These are phyloP conservation scores for Vulpes ferrilata DNA, from an alignment of 2,113 vertebrate genomes.

Conservation along the genomic window DNA sequence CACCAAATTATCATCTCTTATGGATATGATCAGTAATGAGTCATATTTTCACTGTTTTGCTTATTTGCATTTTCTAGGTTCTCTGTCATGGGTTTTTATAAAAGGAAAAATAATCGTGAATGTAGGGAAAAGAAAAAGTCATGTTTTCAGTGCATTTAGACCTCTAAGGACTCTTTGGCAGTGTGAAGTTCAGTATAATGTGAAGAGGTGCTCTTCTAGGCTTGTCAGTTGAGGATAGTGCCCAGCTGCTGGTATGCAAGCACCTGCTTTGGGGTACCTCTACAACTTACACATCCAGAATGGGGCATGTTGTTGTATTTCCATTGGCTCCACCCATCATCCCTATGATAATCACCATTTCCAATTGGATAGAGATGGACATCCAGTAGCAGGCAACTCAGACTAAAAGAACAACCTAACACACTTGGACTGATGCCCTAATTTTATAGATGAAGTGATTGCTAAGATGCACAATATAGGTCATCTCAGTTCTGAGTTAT, in stretches of 20 bases:
- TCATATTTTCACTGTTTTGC: not conserved
- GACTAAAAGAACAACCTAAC: not conserved
- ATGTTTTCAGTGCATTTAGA: not conserved
- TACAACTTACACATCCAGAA: not conserved
- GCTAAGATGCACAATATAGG: not conserved
- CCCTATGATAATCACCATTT: not conserved
- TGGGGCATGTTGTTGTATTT: not conserved
- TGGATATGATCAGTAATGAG: not conserved
- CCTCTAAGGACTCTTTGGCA: not conserved
- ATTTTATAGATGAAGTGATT: not conserved
- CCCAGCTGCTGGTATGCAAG: not conserved
- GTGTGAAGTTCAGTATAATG: not conserved
- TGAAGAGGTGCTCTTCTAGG: not conserved
- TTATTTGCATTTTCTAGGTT: slow-evolving; percentile 29
- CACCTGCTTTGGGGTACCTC: not conserved
- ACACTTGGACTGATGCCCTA: not conserved
- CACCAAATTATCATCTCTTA: not conserved
- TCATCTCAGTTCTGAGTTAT: not conserved
- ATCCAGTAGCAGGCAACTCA: not conserved
- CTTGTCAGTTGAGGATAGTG: not conserved
- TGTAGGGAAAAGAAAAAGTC: not conserved
- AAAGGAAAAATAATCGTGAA: not conserved
- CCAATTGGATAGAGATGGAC: not conserved
- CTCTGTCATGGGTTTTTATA: not conserved
- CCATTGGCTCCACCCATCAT: not conserved